A percentile compares a stretch with the other conserved stretches of the same genome.
Conservation (phyloP, 2,888 invertebrate species). For the Drosophila infuscata region DNA sequence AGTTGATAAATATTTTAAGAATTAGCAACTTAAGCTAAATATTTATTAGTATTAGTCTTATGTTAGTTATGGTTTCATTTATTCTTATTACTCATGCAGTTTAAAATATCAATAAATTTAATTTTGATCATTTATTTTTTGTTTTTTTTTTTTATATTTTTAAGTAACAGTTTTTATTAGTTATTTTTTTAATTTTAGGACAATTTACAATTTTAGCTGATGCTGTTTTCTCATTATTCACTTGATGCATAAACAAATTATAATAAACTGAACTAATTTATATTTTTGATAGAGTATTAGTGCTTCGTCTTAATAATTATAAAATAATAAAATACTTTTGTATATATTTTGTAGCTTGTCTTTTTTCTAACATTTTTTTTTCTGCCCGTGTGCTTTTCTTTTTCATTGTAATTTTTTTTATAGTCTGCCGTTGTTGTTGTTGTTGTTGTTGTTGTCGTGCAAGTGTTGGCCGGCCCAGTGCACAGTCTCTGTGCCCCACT, state of each 20-base stretch:
- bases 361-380: slow-evolving; percentile 23
- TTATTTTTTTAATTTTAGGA: no score
- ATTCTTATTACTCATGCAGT: no score
- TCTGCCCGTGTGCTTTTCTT: slow-evolving; percentile 31
- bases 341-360: slow-evolving; percentile 9
- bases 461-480: slow-evolving; percentile 42
- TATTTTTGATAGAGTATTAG: slow-evolving; percentile 18
- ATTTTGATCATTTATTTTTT: no score
- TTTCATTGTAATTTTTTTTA: slow-evolving; percentile 39
- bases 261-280: not conserved
- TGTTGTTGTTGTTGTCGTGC: slow-evolving; percentile 44
- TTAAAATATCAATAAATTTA: no score
- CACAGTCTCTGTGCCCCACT: slow-evolving; percentile 4
- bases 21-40: not conserved
- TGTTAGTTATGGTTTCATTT: no score
- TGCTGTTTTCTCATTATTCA: fast-evolving
- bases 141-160: no score
- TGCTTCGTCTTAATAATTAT: not conserved
- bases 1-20: no score
- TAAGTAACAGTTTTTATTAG: no score
- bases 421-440: slow-evolving; percentile 28
- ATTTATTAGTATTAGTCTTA: not conserved
- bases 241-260: not conserved
- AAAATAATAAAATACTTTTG: not conserved
- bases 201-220: no score